A percentile compares a stretch with the other conserved stretches of the same genome.
Conservation (phyloP, 2,113 vertebrate genomes). For the Heterotilapia buettikoferi region DNA sequence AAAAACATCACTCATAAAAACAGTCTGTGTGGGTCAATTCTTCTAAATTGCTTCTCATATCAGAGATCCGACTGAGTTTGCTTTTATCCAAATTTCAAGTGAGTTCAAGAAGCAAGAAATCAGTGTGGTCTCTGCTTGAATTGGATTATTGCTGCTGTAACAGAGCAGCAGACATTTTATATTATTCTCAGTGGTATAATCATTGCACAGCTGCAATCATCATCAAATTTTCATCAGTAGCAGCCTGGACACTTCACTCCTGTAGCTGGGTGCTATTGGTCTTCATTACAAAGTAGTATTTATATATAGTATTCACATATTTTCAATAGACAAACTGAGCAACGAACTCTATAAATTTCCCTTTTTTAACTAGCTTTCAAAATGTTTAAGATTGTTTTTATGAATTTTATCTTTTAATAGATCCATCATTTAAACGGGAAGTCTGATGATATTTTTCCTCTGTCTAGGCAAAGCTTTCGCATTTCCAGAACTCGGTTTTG, state of each 20-base stretch:
- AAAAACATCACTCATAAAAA: background rate
- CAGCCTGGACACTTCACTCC: slow-evolving; percentile 8
- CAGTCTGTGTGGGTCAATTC: background rate
- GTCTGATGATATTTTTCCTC: background rate
- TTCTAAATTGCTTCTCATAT: background rate
- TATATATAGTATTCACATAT: background rate
- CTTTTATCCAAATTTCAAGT: background rate
- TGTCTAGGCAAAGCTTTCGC: background rate
- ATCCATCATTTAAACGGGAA: background rate
- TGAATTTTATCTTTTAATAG: background rate
- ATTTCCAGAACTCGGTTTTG: background rate
- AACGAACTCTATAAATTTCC: background rate
- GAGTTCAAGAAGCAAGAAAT: background rate
- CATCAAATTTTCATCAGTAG: slow-evolving; percentile 18
- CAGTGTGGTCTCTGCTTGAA: background rate
- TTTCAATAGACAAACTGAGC: background rate
- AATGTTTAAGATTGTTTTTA: background rate
- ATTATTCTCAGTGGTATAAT: slow-evolving; percentile 2
- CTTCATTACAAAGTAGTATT: background rate
- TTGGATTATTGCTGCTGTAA: background rate
- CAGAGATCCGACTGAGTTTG: background rate
- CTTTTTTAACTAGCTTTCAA: background rate
- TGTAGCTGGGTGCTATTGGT: background rate
- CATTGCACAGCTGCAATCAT: slow-evolving; percentile 24
- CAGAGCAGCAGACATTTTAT: background rate